Percentiles rank a stretch among this genome's conserved stretches.
Conservation (phyloP, 2,797 vertebrate genomes). For the Microctenopoma steveboyesi region DNA sequence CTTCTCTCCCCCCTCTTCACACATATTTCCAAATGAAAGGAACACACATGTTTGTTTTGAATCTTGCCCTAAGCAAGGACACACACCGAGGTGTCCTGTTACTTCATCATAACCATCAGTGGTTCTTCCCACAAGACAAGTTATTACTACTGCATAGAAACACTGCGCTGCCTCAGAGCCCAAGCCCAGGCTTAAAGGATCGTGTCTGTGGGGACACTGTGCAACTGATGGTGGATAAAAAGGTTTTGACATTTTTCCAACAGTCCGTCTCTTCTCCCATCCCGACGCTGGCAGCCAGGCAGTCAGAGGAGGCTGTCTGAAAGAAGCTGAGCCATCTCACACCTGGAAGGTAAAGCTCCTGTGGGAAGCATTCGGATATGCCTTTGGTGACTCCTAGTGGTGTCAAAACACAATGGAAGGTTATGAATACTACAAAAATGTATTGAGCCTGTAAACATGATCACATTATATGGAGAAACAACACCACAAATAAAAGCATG, state of each 20-base stretch:
- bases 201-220: too few relatives aligned
- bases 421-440: too few relatives aligned
- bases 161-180: background rate
- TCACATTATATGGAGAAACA: too few relatives aligned
- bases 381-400: background rate
- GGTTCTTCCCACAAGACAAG: background rate
- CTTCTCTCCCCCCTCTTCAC: background rate
- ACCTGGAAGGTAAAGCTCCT: background rate
- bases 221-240: background rate
- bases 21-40: background rate
- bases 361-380: too few relatives aligned
- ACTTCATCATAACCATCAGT: background rate
- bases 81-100: background rate
- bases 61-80: background rate
- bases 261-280: background rate
- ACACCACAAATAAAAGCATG: too few relatives aligned
- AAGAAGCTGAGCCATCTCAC: background rate
- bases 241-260: background rate
- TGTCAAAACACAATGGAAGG: background rate
- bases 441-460: too few relatives aligned
- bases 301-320: background rate
- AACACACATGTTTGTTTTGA: background rate
- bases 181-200: background rate
- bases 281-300: background rate
- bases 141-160: background rate